Evolutionary conservation across 2,113 vertebrate species (phyloP).

Genomic region (Sclerurus mexicanus): DNA sequence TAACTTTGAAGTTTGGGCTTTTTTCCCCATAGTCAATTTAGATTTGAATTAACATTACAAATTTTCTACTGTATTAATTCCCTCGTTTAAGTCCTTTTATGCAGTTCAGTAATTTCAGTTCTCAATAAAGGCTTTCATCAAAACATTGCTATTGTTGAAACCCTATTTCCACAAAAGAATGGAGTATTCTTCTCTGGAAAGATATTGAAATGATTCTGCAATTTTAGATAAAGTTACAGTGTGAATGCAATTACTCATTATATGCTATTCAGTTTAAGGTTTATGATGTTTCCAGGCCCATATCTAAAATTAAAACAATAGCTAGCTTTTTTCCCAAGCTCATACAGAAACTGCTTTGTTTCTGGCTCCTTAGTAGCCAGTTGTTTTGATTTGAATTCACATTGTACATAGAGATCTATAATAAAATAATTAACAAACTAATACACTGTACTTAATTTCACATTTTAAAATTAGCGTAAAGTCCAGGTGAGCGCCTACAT

Average conservation of each 20-base stretch:
- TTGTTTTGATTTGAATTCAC: neutral
- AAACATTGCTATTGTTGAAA: neutral
- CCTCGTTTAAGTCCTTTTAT: neutral
- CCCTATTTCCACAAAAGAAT: neutral
- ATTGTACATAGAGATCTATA: neutral
- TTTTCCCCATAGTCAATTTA: neutral
- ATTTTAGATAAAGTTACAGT: slow-evolving; percentile 7
- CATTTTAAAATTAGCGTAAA: neutral
- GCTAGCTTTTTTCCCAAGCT: neutral
- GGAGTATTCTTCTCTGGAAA: neutral
- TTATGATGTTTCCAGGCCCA: neutral
- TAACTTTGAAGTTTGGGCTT: neutral
- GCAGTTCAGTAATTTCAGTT: neutral
- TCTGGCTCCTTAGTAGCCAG: neutral
- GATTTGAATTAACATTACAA: neutral
- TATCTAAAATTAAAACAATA: slow-evolving; percentile 13
- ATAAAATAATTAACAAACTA: neutral
- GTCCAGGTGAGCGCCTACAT: neutral
- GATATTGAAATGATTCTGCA: neutral
- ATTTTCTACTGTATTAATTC: neutral
- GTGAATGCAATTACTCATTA: neutral
- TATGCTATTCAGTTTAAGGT: neutral
- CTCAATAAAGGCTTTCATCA: neutral
- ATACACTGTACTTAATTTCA: neutral
- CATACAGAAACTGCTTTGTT: neutral